Evolutionary conservation across 2,797 vertebrate genomes (phyloP).

Genomic region (Liparis tanakae): DNA sequence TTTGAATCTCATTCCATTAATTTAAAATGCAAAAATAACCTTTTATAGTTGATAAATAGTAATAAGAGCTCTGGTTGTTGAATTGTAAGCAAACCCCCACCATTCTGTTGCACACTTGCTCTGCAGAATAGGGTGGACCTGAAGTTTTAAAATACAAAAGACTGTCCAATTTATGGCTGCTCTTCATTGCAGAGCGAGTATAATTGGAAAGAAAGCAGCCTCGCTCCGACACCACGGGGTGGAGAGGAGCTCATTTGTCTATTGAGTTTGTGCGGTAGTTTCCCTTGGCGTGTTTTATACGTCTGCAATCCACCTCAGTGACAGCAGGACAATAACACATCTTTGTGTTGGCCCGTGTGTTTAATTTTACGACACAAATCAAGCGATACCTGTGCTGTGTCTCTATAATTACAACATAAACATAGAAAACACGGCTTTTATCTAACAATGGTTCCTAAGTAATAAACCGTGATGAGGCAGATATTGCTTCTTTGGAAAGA

Average conservation of each 20-base stretch:
- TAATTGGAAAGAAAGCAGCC: background rate
- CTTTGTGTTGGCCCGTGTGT: background rate
- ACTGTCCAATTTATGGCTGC: background rate
- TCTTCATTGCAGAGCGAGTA: background rate
- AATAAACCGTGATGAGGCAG: too few relatives aligned
- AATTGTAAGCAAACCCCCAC: slow-evolving; percentile 18
- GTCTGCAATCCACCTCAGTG: background rate
- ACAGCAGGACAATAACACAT: background rate
- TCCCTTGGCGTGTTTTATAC: background rate
- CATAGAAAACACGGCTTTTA: background rate
- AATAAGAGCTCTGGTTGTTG: slow-evolving; percentile 4
- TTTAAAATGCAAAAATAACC: slow-evolving; percentile 17
- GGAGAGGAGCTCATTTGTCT: background rate
- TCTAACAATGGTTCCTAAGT: background rate
- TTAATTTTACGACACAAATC: background rate
- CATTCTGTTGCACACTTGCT: background rate
- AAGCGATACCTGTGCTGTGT: background rate
- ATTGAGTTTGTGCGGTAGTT: background rate
- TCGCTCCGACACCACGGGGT: background rate
- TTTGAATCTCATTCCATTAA: slow-evolving; percentile 33
- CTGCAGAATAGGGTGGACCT: background rate
- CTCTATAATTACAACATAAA: background rate
- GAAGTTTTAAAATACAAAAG: slow-evolving; percentile 8
- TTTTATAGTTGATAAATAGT: slow-evolving; percentile 2
- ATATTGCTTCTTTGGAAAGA: background rate